Evolutionary conservation across 1,140 invertebrate species (phyloP).

Genomic region (Achroia grisella): DNA sequence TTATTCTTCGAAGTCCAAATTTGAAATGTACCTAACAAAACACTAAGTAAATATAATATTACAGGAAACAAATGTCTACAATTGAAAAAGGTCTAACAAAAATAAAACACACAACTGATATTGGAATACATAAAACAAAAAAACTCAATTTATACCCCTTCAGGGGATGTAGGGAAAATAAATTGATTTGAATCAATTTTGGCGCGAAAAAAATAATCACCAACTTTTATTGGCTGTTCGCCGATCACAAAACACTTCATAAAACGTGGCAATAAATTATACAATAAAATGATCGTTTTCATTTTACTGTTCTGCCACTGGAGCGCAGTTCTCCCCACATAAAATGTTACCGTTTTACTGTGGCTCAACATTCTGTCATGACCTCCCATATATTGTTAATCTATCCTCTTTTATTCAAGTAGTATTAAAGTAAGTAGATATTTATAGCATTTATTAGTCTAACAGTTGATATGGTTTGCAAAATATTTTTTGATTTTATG

Average conservation of each 20-base stretch:
- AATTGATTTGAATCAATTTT: constrained; percentile 32
- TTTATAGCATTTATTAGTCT: too few relatives aligned
- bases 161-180: constrained; percentile 18
- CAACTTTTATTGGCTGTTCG: constrained; percentile 22
- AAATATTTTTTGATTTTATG: too few relatives aligned
- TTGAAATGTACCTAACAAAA: too few relatives aligned
- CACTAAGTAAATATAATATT: too few relatives aligned
- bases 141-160: constrained; percentile 20
- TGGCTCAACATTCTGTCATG: too few relatives aligned
- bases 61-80: neutral
- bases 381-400: too few relatives aligned
- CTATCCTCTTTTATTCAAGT: too few relatives aligned
- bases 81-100: neutral
- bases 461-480: too few relatives aligned
- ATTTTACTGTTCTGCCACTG: constrained; percentile 11
- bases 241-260: constrained; percentile 35
- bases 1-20: too few relatives aligned
- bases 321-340: too few relatives aligned
- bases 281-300: constrained; percentile 24
- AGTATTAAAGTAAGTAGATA: too few relatives aligned
- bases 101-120: constrained; percentile 10
- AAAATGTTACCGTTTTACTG: too few relatives aligned
- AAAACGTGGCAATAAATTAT: constrained; percentile 30
- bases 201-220: constrained; percentile 23
- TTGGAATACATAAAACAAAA: constrained; percentile 23